These are phyloP conservation scores for Lepus timidus DNA, from an alignment of 2,113 vertebrate genomes.

Conservation along the genomic window DNA sequence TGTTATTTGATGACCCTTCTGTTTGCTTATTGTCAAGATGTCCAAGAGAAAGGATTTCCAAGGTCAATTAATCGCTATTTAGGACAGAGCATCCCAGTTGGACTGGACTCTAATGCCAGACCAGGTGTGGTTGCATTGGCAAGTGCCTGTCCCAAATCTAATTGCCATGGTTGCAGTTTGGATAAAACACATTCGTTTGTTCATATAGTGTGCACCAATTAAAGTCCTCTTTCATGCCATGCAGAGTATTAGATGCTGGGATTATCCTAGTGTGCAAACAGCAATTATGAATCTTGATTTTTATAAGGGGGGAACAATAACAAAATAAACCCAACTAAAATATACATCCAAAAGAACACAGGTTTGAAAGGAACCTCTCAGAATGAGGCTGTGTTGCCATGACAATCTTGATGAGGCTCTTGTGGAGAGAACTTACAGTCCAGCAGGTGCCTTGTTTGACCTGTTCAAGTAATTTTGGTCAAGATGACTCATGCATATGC, in stretches of 20 bases:
- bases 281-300: not conserved
- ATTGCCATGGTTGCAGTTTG: not conserved
- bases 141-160: not conserved
- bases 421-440: not conserved
- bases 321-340: slow-evolving; percentile 25
- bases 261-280: not conserved
- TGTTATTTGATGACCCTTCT: not conserved
- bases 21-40: not conserved
- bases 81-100: not conserved
- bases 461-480: slow-evolving; percentile 23
- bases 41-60: not conserved
- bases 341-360: not conserved
- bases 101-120: not conserved
- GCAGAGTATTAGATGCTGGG: not conserved
- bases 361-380: not conserved
- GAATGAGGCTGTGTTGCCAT: slow-evolving; percentile 19
- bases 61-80: slow-evolving; percentile 27
- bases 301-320: not conserved
- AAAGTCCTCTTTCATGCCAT: slow-evolving; percentile 7
- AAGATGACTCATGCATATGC: not conserved
- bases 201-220: not conserved
- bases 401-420: slow-evolving; percentile 19
- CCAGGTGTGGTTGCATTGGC: not conserved
- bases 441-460: not conserved
- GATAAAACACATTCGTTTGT: slow-evolving; percentile 20